A percentile compares a stretch with the other conserved stretches of the same genome.
Conservation (phyloP, 1,140 invertebrate species). For the Rhopalosiphum padi region DNA sequence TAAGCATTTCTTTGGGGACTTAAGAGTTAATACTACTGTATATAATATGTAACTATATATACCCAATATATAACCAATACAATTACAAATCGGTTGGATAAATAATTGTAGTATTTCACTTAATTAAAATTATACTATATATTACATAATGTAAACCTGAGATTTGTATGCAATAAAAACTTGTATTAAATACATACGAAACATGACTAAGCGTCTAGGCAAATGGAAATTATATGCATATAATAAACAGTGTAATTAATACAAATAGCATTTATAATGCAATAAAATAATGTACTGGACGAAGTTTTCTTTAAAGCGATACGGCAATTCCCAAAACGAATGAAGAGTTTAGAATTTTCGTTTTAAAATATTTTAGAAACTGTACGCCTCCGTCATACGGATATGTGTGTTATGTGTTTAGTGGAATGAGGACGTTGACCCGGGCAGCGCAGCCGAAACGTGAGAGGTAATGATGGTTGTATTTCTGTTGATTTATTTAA, state of each 20-base stretch:
- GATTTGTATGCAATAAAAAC: background rate
- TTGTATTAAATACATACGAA: background rate
- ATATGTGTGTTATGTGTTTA: slow-evolving; percentile 49
- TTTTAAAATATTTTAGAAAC: slow-evolving; percentile 54
- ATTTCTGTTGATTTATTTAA: slow-evolving; percentile 45
- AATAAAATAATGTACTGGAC: background rate
- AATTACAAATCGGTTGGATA: background rate
- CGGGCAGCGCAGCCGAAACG: slow-evolving; percentile 41
- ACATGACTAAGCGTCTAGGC: background rate
- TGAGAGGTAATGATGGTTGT: slow-evolving; percentile 32
- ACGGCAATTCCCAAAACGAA: background rate
- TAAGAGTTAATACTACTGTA: background rate
- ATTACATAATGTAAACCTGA: background rate
- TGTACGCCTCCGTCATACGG: slow-evolving; percentile 26
- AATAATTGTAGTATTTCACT: background rate
- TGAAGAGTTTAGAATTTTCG: slow-evolving; percentile 32
- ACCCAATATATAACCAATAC: background rate
- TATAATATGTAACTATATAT: background rate
- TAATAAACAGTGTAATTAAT: background rate
- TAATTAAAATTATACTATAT: background rate
- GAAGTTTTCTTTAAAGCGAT: background rate
- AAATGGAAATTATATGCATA: background rate
- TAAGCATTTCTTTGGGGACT: background rate
- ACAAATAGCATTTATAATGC: background rate
- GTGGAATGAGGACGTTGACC: slow-evolving; percentile 57